Base-by-base conservation (phyloP, 2,888 invertebrate genomes). In the Pollenia amentaria region DNA sequence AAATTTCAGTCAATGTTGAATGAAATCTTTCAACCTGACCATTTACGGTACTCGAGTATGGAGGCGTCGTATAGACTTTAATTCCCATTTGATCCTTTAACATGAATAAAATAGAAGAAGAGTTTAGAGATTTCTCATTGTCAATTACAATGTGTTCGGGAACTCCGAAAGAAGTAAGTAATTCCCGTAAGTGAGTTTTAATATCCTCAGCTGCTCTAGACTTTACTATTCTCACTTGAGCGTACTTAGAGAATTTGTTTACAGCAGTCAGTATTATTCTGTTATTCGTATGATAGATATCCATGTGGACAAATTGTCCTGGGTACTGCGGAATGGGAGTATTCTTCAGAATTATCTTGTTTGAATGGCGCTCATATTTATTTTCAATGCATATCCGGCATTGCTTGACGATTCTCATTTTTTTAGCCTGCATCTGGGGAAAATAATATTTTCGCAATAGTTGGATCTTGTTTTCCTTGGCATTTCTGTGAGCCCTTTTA, bases 271-370 rank as follows among this genome's bases (percentile, higher is more conserved):
- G 55, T 6, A 55, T 21, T 21, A 55, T 21, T 21, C 21, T 55
- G 21, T 55, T 18, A 21, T 55, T 55, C 7, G 55, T 55, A 21
- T 55, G 21, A 55, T 21, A 55, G 3, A 38, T 3, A 38, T 57
- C 38, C 12, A 57, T 14, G 38, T 57, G 38, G 14, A 57, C 57
- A 14, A 55, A 21, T 55, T 55, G 55, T 21, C 55, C 55, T 55
- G 55, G 55, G 55, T 55, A 55, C 21, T 55, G 55, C 21, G 55
- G 48, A 29, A 69, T 69, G 12, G 44, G 46, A n/a, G 48, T 55
- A 21, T 18, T 10, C 21, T 55, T 55, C 55, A 55, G 10, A 21
- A 55, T 6, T 21, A 21, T 18, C 7, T 55, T 55, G 21, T 55
- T 55, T 18, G 55, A n/a, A n/a, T n/a, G n/a, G n/a, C n/a, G n/a